Evolutionary conservation across 2,113 vertebrate species (phyloP), one percentile per base, ranked within the genome.

Genomic region (Strigops habroptila): DNA sequence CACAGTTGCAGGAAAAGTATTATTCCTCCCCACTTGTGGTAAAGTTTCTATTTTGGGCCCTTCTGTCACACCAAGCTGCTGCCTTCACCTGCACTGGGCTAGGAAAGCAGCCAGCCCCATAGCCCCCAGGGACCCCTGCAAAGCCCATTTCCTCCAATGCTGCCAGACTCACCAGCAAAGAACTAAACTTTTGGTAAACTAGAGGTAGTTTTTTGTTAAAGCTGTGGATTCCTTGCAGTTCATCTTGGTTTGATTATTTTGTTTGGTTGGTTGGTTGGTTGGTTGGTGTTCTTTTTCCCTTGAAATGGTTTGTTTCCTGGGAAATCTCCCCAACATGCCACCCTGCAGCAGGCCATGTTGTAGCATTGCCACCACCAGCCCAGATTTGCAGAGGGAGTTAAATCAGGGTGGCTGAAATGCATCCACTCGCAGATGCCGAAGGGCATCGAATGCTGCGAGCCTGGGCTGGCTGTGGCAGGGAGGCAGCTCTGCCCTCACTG

Each of bases 121-220:
- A 43, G 52, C n/a, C 82, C 82, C 46, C 3, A 6, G 59, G 82
- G 63, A 44, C 4, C 44, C 86, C 65, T 49, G 62, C 75, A 43
- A 43, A 86, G 80, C 63, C 84, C 25, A n/a, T 25, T 37, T 11
- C 79, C 69, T 49, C 65, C 11, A 0, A 5, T 0, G 2, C 41
- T 23, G 79, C 67, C 86, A 31, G 39, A 3, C 9, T 46, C 53
- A 3, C 65, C 6, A 0, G 81, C 25, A 70, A 46, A 31, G 0
- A 1, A 48, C 18, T 1, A 12, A 22, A 14, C 1, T 79, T 18
- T 1, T 0, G 4, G 43, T 12, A 5, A 35, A 80, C 57, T 0
- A 0, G 25, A 62, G 57, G 4, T 0, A 2, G 10, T n/a, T 2
- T 77, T 62, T 12, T 18, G 30, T 8, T 27, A 65, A 30, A 65